Evolutionary conservation across 2,888 invertebrate genomes (phyloP).

Genomic region (Parapristionchus giblindavisi): DNA sequence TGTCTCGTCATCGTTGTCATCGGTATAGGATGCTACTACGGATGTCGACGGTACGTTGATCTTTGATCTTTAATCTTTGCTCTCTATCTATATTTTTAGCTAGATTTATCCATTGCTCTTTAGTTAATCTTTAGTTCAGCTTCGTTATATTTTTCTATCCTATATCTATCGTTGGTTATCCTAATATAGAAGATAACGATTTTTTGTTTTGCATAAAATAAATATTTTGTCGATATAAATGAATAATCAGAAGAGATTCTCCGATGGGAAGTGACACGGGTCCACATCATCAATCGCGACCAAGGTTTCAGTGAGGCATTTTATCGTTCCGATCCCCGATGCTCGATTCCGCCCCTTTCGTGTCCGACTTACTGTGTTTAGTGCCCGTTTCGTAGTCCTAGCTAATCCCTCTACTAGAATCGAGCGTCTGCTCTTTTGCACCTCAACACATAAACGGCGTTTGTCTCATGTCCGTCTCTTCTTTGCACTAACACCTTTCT

Average conservation of each 20-base stretch:
- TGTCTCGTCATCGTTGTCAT: conserved; percentile 44
- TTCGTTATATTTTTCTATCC: no score
- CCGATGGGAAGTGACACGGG: background rate
- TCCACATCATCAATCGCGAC: conserved; percentile 14
- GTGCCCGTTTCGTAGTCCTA: background rate
- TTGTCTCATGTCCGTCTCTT: conserved; percentile 39
- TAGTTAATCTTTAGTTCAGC: no score
- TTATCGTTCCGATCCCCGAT: conserved; percentile 3
- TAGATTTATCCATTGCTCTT: background rate
- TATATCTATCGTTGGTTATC: no score
- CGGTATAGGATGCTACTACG: conserved; percentile 47
- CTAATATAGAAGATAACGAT: no score
- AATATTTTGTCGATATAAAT: background rate
- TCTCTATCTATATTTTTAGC: background rate
- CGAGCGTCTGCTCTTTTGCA: no score
- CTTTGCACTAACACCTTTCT: conserved; percentile 1
- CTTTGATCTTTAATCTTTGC: conserved; percentile 7
- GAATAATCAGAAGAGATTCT: background rate
- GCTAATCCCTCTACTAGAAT: background rate
- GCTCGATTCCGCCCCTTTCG: conserved; percentile 5
- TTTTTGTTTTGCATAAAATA: background rate
- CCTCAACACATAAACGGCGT: no score
- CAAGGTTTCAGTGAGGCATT: conserved; percentile 22
- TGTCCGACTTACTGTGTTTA: conserved; percentile 5
- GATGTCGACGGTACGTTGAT: conserved; percentile 46